Conservation (phyloP, 2,797 vertebrate species). For the Trachops cirrhosus region DNA sequence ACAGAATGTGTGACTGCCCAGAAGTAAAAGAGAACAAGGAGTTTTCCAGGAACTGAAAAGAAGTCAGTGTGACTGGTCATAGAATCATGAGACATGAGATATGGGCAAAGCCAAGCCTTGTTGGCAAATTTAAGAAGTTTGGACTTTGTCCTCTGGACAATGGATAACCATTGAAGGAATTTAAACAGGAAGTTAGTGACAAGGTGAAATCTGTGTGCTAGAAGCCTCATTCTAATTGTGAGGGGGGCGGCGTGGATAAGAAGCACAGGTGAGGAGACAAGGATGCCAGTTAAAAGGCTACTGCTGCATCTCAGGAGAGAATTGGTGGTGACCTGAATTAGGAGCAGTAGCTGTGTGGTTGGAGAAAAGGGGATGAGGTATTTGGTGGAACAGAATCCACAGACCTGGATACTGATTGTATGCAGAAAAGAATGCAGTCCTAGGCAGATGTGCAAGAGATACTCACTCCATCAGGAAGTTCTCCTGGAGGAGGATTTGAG, state of each 20-base stretch:
- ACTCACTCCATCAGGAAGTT: not conserved
- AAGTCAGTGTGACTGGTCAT: not conserved
- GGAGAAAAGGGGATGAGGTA: not conserved
- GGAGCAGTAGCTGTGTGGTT: not conserved
- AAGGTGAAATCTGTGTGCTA: not conserved
- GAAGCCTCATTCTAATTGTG: not conserved
- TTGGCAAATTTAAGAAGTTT: not conserved
- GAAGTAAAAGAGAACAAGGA: constrained; percentile 30
- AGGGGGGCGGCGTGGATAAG: not conserved
- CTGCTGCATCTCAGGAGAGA: not conserved
- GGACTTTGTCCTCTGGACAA: constrained; percentile 30
- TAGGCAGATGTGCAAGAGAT: not conserved
- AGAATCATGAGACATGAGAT: not conserved
- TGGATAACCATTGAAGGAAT: constrained; percentile 1
- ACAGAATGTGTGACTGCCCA: not conserved
- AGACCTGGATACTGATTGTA: not conserved
- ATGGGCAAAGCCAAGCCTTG: not conserved
- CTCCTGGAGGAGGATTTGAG: not conserved
- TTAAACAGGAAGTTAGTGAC: not conserved
- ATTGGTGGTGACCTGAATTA: not conserved
- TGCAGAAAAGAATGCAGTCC: not conserved
- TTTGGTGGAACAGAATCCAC: not conserved
- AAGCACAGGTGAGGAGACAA: not conserved
- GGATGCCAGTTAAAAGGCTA: not conserved
- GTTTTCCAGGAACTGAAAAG: constrained; percentile 43